phyloP scores from a whole-genome alignment of 2,113 vertebrate genomes.

The Oncorhynchus keta region DNA sequence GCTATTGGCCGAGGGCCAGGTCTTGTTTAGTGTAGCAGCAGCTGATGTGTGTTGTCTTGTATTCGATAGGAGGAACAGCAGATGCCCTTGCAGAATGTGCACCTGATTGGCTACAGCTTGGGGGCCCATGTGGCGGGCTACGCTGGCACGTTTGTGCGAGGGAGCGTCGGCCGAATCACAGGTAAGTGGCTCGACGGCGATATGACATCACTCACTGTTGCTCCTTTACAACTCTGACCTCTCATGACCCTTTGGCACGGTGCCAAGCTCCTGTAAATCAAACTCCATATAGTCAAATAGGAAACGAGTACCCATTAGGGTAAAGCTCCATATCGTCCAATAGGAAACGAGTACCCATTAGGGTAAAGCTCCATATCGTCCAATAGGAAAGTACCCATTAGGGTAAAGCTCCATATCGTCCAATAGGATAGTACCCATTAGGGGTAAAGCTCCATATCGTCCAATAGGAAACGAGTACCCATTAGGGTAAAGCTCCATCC shows the following conservation, averaged over 20 bases:
- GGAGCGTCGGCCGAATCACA: conserved; percentile 89
- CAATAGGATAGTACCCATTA: no score
- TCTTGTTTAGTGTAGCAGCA: conserved; percentile 18
- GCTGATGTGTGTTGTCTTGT: conserved; percentile 16
- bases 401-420: no score
- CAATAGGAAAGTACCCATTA: no score
- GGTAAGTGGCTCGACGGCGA: conserved; percentile 66
- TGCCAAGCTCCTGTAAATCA: no score
- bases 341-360: no score
- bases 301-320: no score
- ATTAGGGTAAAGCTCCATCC: no score
- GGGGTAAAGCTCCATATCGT: neutral
- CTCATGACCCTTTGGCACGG: no score
- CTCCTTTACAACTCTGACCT: no score
- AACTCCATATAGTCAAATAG: no score
- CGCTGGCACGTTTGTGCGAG: conserved; percentile 81
- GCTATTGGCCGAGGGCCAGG: conserved; percentile 24
- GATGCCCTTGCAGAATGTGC: conserved; percentile 80
- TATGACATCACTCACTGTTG: neutral
- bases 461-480: no score
- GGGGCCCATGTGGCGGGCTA: conserved; percentile 93
- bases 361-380: no score
- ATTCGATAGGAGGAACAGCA: conserved; percentile 75
- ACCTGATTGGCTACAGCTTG: conserved; percentile 95
- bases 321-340: neutral